Conservation (phyloP, 2,888 invertebrate genomes). For the Acanthosoma haemorrhoidale region DNA sequence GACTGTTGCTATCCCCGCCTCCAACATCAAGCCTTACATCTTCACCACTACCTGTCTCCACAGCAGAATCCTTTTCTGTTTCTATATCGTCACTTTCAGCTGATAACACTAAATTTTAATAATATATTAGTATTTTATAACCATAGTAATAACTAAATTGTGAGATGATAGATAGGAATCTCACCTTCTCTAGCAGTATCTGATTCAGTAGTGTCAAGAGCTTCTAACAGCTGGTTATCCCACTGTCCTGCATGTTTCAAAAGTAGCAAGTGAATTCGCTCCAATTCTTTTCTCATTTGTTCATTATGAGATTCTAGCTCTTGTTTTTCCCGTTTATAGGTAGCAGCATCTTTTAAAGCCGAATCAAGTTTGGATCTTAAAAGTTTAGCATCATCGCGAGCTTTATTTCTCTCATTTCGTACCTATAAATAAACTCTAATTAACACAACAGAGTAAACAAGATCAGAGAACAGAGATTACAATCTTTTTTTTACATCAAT, state of each 20-base stretch:
- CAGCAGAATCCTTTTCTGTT: conserved; percentile 29
- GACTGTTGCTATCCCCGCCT: not conserved
- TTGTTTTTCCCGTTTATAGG: conserved; percentile 65
- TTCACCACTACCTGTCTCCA: conserved; percentile 22
- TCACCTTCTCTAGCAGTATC: conserved; percentile 44
- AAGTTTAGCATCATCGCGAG: conserved; percentile 82
- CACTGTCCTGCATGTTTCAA: conserved; percentile 66
- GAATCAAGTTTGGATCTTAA: conserved; percentile 73
- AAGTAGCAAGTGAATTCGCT: conserved; percentile 64
- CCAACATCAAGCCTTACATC: conserved; percentile 1
- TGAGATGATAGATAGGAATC: not conserved
- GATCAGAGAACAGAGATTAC: no score
- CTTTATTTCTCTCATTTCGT: conserved; percentile 86
- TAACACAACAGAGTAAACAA: not conserved
- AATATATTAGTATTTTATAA: not conserved
- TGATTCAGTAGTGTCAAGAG: conserved; percentile 49
- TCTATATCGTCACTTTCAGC: conserved; percentile 34
- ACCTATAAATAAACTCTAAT: conserved; percentile 48
- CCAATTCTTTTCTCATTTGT: conserved; percentile 73
- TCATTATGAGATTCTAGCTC: conserved; percentile 71
- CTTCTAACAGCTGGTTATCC: conserved; percentile 52
- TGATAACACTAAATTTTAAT: no score
- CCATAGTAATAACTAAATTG: not conserved
- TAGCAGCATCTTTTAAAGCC: conserved; percentile 67
- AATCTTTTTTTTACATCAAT: no score